A percentile compares a stretch with the other conserved stretches of the same genome.
These are phyloP conservation scores for Nomada fucata DNA, from an alignment of 2,888 invertebrate genomes.

Conservation along the genomic window DNA sequence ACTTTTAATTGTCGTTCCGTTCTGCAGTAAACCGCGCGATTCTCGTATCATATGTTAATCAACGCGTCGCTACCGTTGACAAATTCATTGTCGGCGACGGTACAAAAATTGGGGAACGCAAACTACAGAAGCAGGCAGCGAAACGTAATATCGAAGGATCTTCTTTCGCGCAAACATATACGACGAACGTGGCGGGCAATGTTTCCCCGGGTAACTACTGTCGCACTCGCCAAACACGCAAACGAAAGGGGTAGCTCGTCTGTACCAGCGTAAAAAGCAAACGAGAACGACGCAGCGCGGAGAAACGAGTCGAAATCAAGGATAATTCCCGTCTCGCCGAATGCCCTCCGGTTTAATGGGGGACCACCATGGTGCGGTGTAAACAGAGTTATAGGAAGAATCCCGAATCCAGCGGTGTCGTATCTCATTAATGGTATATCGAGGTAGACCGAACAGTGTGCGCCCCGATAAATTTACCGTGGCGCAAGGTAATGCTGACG, in stretches of 20 bases:
- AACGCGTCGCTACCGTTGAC: too few species aligned
- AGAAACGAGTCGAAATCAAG: slow-evolving; percentile 15
- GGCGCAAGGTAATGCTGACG: slow-evolving; percentile 65
- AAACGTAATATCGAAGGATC: background rate
- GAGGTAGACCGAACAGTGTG: slow-evolving; percentile 47
- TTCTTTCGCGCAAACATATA: background rate
- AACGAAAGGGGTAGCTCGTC: background rate
- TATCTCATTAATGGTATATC: slow-evolving; percentile 65
- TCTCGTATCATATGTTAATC: too few species aligned
- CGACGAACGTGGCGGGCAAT: background rate
- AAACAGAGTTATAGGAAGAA: slow-evolving; percentile 35
- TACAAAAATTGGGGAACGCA: too few species aligned
- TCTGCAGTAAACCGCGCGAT: too few species aligned
- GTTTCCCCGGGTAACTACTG: background rate
- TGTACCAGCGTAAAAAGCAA: background rate
- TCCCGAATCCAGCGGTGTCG: slow-evolving; percentile 11
- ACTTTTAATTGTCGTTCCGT: too few species aligned
- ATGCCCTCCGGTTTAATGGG: slow-evolving; percentile 25
- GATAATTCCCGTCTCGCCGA: slow-evolving; percentile 27
- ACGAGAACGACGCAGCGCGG: background rate
- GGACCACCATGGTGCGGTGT: slow-evolving; percentile 15
- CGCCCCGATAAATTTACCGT: slow-evolving; percentile 64
- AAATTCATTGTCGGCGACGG: too few species aligned
- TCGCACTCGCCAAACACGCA: background rate
- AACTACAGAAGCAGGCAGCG: background rate